phyloP scores from a whole-genome alignment of 1,140 invertebrate species.

The Panagrolaimus sp. region DNA sequence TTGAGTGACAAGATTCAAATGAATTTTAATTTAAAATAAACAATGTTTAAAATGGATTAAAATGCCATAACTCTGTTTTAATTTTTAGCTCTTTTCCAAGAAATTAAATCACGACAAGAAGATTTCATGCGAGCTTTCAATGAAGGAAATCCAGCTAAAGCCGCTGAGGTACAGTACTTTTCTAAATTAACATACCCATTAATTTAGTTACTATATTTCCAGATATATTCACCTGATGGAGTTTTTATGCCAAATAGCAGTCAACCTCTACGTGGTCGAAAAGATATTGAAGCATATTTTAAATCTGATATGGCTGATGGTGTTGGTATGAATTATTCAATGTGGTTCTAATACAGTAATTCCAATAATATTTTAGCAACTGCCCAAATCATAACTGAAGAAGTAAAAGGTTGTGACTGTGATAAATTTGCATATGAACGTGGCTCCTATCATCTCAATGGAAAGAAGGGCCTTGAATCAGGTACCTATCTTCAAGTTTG shows the following conservation, averaged over 20 bases:
- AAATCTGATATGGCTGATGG: constrained; percentile 44
- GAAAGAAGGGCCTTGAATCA: constrained; percentile 32
- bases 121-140: constrained; percentile 49
- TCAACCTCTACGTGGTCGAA: constrained; percentile 37
- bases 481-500: constrained; percentile 45
- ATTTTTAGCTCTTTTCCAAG: constrained; percentile 46
- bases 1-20: too few species aligned
- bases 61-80: not conserved
- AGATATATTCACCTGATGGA: constrained; percentile 41
- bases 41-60: not conserved
- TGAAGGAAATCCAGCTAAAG: constrained; percentile 34
- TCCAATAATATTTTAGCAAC: not conserved
- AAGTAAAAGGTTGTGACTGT: constrained; percentile 36
- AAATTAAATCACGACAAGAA: constrained; percentile 41
- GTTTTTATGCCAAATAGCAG: constrained; percentile 43
- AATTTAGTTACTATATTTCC: not conserved
- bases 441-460: constrained; percentile 41
- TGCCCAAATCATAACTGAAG: constrained; percentile 41
- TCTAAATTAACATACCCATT: not conserved
- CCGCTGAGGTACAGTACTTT: constrained; percentile 13
- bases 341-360: too few species aligned
- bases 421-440: constrained; percentile 46
- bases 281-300: constrained; percentile 41
- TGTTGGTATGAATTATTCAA: constrained; percentile 14
- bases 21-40: too few species aligned